phyloP scores from a whole-genome alignment of 2,113 vertebrate species.

The Hyla sarda region DNA sequence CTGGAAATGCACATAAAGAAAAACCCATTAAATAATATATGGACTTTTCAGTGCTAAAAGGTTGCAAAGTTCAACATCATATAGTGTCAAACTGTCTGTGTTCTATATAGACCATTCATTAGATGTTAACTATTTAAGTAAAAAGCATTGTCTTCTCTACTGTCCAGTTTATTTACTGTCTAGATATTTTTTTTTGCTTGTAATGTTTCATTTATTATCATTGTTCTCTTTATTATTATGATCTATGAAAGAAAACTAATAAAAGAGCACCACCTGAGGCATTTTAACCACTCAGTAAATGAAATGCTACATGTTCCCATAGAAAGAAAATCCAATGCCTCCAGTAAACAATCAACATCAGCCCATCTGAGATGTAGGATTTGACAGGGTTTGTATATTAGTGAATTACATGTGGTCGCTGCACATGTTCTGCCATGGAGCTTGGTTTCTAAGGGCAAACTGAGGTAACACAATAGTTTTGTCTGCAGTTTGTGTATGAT shows the following conservation, averaged over 20 bases:
- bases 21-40: no score
- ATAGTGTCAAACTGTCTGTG: neutral
- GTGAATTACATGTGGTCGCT: neutral
- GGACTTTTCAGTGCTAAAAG: no score
- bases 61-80: neutral
- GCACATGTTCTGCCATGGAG: neutral
- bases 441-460: neutral
- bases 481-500: neutral
- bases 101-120: neutral
- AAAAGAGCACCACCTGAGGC: neutral
- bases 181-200: no score
- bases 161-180: no score
- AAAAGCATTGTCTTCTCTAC: no score
- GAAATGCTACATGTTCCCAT: no score
- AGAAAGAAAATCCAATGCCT: neutral
- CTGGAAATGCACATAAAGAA: no score
- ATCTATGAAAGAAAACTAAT: no score
- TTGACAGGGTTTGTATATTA: neutral
- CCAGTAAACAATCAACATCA: neutral
- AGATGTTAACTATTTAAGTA: no score
- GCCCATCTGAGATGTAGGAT: neutral
- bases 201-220: no score
- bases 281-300: neutral
- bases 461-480: neutral
- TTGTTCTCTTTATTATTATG: no score